Evolutionary conservation across 2,113 vertebrate species (phyloP), one percentile per base, ranked within the genome.

Genomic region (Pholis gunnellus): DNA sequence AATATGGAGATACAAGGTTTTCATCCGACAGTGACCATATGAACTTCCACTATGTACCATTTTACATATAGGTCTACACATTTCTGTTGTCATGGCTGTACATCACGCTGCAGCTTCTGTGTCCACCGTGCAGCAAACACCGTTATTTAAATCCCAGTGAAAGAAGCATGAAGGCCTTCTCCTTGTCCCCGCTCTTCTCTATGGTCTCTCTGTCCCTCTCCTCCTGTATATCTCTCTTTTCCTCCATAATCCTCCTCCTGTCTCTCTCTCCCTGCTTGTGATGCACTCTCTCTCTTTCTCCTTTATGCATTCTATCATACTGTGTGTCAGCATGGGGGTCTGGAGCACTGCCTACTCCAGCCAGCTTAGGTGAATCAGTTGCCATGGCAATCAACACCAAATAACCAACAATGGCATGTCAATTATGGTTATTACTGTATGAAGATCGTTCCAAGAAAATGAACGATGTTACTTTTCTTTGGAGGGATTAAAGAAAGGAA

Each of bases 371-470:
- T 88, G 90, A 92, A 88, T 89, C 86, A 83, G 93, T 95, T 95
- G 90, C 93, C 93, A 94, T 94, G 93, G 92, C 84, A 75, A 95
- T 91, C 84, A 72, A 86, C 90, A 89, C 88, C 93, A 94, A 94
- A 94, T 94, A 93, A 91, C 91, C 87, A 91, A 89, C 90, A 82
- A 88, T 94, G 92, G 93, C 93, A 93, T 92, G 91, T 89, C 94
- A 94, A 95, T 94, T 93, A 94, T 79, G 89, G 93, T 94, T 92
- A 95, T 95, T 94, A 94, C 87, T 69, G 82, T 90, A 88, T 82
- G 79, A 91, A 86, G 87, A 83, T 75, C 75, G 91, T 86, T 92
- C 84, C 82, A 86, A 88, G 88, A 89, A 91, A 90, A 89, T 88
- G 79, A 89, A 77, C 70, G 82, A 88, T 70, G 85, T 48, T 88